A percentile compares a stretch with the other conserved stretches of the same genome.
Evolutionary conservation across 2,888 invertebrate genomes (phyloP).

Genomic region (Pandemis heparana): DNA sequence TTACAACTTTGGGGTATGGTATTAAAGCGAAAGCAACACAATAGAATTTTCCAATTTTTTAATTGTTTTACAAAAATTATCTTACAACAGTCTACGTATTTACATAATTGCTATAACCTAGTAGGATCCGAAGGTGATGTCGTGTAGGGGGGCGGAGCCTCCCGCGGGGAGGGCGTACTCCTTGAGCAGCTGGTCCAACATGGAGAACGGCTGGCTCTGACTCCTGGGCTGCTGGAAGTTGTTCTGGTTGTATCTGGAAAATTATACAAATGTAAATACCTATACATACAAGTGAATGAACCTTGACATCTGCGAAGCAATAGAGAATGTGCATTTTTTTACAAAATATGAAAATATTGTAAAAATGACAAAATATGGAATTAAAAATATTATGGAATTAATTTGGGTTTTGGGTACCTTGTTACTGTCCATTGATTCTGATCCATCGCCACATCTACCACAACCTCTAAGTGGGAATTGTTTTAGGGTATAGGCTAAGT

Average conservation of each 20-base stretch:
- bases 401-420: too few relatives aligned
- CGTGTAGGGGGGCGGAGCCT: slow-evolving; percentile 90
- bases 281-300: too few relatives aligned
- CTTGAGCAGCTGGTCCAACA: slow-evolving; percentile 92
- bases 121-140: slow-evolving; percentile 94
- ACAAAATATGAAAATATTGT: too few relatives aligned
- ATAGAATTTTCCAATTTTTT: slow-evolving; percentile 43
- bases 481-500: too few relatives aligned
- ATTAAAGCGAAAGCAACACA: neutral
- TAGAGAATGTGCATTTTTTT: too few relatives aligned
- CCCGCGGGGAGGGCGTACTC: slow-evolving; percentile 91
- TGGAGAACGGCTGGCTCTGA: slow-evolving; percentile 67
- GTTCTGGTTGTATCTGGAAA: slow-evolving; percentile 40
- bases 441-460: too few relatives aligned
- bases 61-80: slow-evolving; percentile 62
- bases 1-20: too few relatives aligned
- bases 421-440: too few relatives aligned
- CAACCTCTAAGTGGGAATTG: too few relatives aligned
- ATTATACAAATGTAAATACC: neutral
- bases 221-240: slow-evolving; percentile 57
- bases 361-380: too few relatives aligned
- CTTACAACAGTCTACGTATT: slow-evolving; percentile 70
- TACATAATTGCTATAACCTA: slow-evolving; percentile 78
- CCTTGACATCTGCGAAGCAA: too few relatives aligned
- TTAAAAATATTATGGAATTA: too few relatives aligned